These are phyloP conservation scores for Alcis repandata DNA, from an alignment of 2,888 invertebrate species.

Conservation along the genomic window DNA sequence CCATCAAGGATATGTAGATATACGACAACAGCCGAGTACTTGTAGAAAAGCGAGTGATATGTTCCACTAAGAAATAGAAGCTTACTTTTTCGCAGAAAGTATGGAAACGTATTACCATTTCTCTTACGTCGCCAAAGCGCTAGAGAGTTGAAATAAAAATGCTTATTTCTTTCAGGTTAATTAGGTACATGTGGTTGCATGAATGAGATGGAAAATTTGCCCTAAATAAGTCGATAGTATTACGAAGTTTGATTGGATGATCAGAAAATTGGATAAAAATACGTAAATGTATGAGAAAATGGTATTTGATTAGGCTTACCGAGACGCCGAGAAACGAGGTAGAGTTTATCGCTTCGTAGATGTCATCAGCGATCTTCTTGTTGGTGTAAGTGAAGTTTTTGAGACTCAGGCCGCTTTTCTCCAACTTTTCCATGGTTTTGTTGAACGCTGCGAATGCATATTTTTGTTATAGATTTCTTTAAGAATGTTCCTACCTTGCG, in stretches of 20 bases:
- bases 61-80: slow-evolving; percentile 19
- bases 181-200: not conserved
- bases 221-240: not conserved
- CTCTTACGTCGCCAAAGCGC: not conserved
- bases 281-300: slow-evolving; percentile 2
- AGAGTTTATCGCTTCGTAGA: slow-evolving; percentile 99
- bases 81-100: slow-evolving; percentile 6
- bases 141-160: not conserved
- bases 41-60: slow-evolving; percentile 10
- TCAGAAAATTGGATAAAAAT: slow-evolving; percentile 4
- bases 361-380: slow-evolving; percentile 97
- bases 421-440: slow-evolving; percentile 96
- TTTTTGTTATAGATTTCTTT: not conserved
- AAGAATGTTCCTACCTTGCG: too few species aligned
- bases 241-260: not conserved
- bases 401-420: slow-evolving; percentile 92
- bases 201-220: not conserved
- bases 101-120: slow-evolving; percentile 2
- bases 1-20: slow-evolving; percentile 33
- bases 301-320: slow-evolving; percentile 87
- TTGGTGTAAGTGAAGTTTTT: slow-evolving; percentile 99
- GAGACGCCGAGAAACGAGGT: slow-evolving; percentile 99
- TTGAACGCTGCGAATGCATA: slow-evolving; percentile 92
- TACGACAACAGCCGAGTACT: slow-evolving; percentile 11
- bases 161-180: not conserved